Percentiles rank a stretch among this genome's conserved stretches.
Conservation (phyloP, 2,113 vertebrate genomes). For the Trogon melanurus region DNA sequence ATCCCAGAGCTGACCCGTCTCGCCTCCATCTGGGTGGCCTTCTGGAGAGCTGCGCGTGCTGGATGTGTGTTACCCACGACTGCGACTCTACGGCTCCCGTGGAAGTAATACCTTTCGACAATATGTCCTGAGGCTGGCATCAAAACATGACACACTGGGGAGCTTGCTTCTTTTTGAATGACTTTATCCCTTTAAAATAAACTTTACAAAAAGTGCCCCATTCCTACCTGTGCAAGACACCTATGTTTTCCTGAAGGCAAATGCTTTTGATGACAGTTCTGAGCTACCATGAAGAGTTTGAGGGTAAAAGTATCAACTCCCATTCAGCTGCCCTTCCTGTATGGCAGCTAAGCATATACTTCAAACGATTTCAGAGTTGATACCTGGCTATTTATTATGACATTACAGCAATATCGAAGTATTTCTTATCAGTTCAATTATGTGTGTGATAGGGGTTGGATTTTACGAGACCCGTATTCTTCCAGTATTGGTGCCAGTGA, state of each 20-base stretch:
- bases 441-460: background rate
- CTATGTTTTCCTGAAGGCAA: background rate
- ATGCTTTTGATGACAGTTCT: background rate
- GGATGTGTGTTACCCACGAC: background rate
- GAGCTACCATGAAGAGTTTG: background rate
- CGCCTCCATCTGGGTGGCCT: background rate
- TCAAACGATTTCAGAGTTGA: background rate
- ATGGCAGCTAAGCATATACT: background rate
- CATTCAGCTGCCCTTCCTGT: background rate
- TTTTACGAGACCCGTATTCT: background rate
- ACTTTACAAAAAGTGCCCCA: background rate
- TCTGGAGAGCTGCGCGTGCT: background rate
- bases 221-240: background rate
- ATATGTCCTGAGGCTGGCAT: background rate
- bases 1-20: background rate
- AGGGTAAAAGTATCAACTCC: background rate
- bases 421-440: background rate
- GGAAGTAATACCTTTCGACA: background rate
- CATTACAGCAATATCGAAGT: background rate
- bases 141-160: background rate
- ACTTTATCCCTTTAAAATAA: constrained; percentile 12
- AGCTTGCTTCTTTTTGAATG: background rate
- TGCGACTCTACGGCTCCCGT: background rate
- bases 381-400: background rate
- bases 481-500: background rate